These are phyloP conservation scores for Corythornis madagascariensis DNA, from an alignment of 2,113 vertebrate species.

Conservation along the genomic window DNA sequence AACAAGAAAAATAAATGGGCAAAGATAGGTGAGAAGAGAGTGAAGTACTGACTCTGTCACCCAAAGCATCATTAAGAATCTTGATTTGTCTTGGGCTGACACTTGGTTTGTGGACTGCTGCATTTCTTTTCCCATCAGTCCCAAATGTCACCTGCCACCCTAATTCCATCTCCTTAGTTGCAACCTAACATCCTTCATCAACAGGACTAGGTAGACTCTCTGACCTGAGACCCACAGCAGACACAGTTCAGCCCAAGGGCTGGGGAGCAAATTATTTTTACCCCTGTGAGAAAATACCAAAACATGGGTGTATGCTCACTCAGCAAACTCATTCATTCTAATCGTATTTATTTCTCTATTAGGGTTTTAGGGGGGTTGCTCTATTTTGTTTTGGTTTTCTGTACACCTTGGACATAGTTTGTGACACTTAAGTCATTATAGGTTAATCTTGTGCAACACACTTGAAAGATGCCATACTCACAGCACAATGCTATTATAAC, in stretches of 20 bases:
- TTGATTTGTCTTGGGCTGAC: background rate
- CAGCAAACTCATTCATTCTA: fast-evolving
- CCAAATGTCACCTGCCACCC: background rate
- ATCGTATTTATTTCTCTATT: background rate
- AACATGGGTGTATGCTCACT: fast-evolving
- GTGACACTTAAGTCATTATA: background rate
- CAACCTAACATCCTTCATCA: background rate
- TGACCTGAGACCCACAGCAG: background rate
- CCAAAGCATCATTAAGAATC: fast-evolving
- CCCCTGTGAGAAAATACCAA: background rate
- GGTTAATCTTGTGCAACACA: background rate
- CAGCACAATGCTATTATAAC: background rate
- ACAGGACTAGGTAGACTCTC: background rate
- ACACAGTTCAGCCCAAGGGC: background rate
- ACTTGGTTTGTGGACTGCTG: too few relatives aligned
- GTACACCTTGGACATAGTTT: background rate
- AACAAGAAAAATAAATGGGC: background rate
- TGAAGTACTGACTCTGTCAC: background rate
- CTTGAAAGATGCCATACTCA: background rate
- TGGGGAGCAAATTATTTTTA: background rate
- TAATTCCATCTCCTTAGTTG: fast-evolving
- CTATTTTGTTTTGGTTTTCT: background rate
- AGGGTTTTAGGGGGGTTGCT: fast-evolving
- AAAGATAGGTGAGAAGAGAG: background rate
- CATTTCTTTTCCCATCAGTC: background rate